These are phyloP conservation scores for Globodera rostochiensis DNA, from an alignment of 1,140 invertebrate species.

Conservation along the genomic window DNA sequence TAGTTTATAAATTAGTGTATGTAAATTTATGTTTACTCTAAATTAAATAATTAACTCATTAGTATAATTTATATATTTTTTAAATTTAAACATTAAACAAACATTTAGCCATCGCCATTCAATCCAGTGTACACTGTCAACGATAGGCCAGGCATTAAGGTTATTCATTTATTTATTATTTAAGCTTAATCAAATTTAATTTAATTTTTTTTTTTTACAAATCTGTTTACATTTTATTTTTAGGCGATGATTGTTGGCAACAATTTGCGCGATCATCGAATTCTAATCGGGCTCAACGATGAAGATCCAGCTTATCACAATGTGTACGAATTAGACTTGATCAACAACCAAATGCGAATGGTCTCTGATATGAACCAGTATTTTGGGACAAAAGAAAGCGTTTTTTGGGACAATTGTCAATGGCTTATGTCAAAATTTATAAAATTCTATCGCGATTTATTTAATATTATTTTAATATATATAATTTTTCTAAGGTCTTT, in stretches of 20 bases:
- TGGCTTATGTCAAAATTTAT: too few relatives aligned
- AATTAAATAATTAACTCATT: neutral
- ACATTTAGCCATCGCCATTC: conserved; percentile 50
- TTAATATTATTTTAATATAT: too few relatives aligned
- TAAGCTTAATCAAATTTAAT: neutral
- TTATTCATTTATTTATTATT: neutral
- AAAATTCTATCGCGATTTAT: too few relatives aligned
- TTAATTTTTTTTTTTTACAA: too few relatives aligned
- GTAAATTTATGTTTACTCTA: too few relatives aligned
- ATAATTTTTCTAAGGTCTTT: conserved; percentile 16
- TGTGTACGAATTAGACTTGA: conserved; percentile 50
- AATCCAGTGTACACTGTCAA: conserved; percentile 51
- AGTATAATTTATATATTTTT: neutral
- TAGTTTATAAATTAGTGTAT: too few relatives aligned
- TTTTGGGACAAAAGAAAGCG: too few relatives aligned
- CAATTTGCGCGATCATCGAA: conserved; percentile 41
- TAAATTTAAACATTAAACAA: too few relatives aligned
- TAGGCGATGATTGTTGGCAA: conserved; percentile 51
- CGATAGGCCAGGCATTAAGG: conserved; percentile 49
- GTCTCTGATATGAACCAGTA: conserved; percentile 10
- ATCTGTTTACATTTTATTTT: neutral
- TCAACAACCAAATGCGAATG: conserved; percentile 54
- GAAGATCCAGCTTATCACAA: conserved; percentile 54
- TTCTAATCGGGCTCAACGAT: conserved; percentile 52
- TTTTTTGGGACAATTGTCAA: too few relatives aligned